Evolutionary conservation across 2,797 vertebrate genomes (phyloP).

Genomic region (Anguilla anguilla): DNA sequence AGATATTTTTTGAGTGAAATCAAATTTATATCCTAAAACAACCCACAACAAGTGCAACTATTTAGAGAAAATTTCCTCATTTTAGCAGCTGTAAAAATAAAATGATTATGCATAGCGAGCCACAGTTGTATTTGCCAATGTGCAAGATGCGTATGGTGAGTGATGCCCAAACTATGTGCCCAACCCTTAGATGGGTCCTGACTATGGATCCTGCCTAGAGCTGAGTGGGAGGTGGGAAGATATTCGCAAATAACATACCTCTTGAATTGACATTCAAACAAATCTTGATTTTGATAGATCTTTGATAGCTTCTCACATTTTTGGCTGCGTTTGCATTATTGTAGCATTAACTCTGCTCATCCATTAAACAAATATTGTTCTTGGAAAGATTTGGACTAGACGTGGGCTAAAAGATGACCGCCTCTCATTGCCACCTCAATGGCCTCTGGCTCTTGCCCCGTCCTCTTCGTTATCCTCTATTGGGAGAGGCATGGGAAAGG

Average conservation of each 20-base stretch:
- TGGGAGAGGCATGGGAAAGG: constrained; percentile 42
- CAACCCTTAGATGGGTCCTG: no score
- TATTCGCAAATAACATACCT: background rate
- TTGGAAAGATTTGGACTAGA: background rate
- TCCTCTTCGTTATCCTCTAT: background rate
- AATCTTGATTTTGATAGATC: background rate
- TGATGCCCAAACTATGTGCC: no score
- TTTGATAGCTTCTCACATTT: background rate
- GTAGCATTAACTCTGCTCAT: background rate
- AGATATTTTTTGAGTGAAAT: no score
- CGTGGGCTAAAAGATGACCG: background rate
- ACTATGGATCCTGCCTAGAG: background rate
- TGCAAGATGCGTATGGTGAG: no score
- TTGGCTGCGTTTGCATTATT: background rate
- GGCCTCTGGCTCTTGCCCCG: background rate
- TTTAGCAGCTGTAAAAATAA: no score
- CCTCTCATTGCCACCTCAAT: background rate
- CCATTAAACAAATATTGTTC: background rate
- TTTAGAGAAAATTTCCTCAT: no score
- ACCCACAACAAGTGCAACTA: no score
- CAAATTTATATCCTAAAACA: no score
- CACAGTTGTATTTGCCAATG: no score
- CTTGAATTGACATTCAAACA: background rate
- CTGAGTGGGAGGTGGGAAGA: background rate
- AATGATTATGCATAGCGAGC: no score